These are phyloP conservation scores for Drosophila nr. perissopoda DNA, from an alignment of 2,888 invertebrate genomes.

Conservation along the genomic window DNA sequence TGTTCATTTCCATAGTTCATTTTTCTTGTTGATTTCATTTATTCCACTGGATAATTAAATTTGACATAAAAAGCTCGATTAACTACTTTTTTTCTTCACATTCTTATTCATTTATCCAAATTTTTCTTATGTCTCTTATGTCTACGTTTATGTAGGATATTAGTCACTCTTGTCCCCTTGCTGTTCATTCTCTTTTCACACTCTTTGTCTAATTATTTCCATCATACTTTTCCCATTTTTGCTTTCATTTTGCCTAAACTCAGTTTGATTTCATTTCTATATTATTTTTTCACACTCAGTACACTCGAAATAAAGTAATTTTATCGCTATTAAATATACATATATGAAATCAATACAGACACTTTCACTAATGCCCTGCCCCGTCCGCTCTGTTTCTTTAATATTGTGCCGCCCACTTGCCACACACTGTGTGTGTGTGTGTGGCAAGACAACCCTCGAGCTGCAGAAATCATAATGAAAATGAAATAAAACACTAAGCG, in stretches of 20 bases:
- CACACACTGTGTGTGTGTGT: neutral
- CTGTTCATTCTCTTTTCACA: neutral
- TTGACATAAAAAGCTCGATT: neutral
- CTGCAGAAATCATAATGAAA: slow-evolving; percentile 63
- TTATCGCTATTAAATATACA: slow-evolving; percentile 60
- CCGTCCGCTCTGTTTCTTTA: neutral
- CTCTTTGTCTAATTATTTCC: neutral
- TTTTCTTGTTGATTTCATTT: neutral
- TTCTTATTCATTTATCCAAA: too few relatives aligned
- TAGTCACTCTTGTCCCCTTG: neutral
- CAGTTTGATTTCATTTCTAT: neutral
- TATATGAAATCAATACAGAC: slow-evolving; percentile 68
- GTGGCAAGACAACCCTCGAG: slow-evolving; percentile 21
- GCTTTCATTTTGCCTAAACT: neutral
- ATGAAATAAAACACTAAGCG: slow-evolving; percentile 53
- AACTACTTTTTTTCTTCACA: too few relatives aligned
- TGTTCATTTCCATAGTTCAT: neutral
- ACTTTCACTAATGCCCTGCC: slow-evolving; percentile 54
- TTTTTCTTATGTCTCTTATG: neutral
- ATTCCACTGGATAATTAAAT: neutral
- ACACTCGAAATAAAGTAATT: slow-evolving; percentile 43
- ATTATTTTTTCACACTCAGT: slow-evolving; percentile 13
- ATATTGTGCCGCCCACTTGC: slow-evolving; percentile 17
- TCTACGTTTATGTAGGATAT: neutral
- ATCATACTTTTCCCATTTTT: neutral